Evolutionary conservation across 2,888 invertebrate species (phyloP), one percentile per base, ranked within the genome.

Genomic region (Acleris cristana): DNA sequence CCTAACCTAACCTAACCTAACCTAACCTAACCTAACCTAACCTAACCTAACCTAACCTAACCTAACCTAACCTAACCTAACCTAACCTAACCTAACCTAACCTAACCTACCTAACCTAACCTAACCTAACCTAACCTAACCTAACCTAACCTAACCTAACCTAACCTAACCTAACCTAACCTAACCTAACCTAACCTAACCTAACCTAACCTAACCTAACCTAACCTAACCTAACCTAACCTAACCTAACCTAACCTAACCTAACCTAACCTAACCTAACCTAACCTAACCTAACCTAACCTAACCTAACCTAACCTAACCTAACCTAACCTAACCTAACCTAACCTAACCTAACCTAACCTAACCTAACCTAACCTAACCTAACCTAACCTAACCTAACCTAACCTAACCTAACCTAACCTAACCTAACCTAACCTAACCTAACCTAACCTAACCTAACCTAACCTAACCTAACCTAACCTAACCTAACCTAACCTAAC

Each of bases 331-430:
- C 56, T 56, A 56, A 56, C 56, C 56, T 56, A 56, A 56, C 56
- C 56, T 56, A 56, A 56, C 56, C 56, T 56, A 56, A 56, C 56
- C 56, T 56, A 56, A 56, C 56, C 56, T 56, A 56, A 56, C 56
- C 56, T 40, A 56, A 57, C 45, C 57, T 57, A 57, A 57, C 57
- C 57, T 44, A 57, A 57, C 57, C 57, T 57, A 57, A 57, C 57
- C 57, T 57, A 57, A 57, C 57, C 57, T 44, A 57, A 57, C 57
- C 57, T 57, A 57, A 57, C 57, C 57, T 57, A 57, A 57, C 57
- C 57, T 57, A 57, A 57, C 57, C 57, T 57, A 57, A 57, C 57
- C 57, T 57, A 57, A 57, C 57, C 57, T 57, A 57, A 57, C 57
- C 57, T 57, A 57, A 57, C 57, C 57, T 57, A 57, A 57, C 57